Conservation (phyloP, 2,888 invertebrate genomes). For the Machimus rusticus region DNA sequence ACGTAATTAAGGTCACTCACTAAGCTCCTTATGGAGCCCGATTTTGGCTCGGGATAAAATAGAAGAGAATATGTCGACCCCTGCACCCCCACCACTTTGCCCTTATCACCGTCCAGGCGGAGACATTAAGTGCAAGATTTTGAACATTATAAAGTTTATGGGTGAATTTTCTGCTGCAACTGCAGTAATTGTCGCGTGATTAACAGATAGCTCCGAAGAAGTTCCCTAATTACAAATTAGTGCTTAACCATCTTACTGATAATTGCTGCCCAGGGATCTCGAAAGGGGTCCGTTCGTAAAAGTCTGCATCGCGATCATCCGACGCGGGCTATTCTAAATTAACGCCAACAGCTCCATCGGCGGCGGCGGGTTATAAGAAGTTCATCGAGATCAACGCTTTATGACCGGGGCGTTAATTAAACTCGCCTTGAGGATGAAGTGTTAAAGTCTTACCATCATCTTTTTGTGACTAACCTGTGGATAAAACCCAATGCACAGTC, state of each 20-base stretch:
- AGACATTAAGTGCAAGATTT: conserved; percentile 29
- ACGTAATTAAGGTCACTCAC: conserved; percentile 48
- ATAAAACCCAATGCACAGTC: background rate
- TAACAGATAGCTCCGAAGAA: conserved; percentile 16
- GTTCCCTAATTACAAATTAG: background rate
- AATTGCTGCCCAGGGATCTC: background rate
- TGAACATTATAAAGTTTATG: conserved; percentile 33
- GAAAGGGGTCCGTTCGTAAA: background rate
- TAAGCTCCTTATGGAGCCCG: background rate
- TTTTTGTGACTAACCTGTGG: background rate
- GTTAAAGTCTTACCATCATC: background rate
- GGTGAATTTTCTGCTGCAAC: background rate
- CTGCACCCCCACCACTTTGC: background rate
- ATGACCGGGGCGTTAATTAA: background rate
- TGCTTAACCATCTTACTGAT: background rate
- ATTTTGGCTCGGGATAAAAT: background rate
- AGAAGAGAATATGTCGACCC: background rate
- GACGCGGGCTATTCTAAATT: background rate
- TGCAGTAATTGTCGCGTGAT: conserved; percentile 28
- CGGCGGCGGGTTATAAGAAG: background rate
- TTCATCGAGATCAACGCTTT: conserved; percentile 12
- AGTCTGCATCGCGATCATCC: background rate
- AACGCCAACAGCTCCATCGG: background rate
- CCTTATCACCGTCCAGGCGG: background rate
- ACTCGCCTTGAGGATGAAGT: background rate